A percentile compares a stretch with the other conserved stretches of the same genome.
phyloP scores from a whole-genome alignment of 2,797 vertebrate genomes.

The Siniperca scherzeri region DNA sequence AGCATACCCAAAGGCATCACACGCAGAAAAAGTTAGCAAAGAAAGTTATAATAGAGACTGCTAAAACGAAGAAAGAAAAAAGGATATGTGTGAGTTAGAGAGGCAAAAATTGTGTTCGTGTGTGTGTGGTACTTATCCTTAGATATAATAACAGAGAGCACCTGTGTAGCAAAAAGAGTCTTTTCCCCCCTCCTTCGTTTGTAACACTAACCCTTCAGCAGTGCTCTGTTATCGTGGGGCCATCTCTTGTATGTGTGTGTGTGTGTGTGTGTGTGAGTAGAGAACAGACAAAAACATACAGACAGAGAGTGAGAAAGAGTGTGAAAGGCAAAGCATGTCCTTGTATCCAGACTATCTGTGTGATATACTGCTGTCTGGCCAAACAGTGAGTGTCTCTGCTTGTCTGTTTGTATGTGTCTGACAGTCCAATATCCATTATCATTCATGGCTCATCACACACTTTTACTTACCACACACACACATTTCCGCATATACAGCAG shows the following conservation, averaged over 20 bases:
- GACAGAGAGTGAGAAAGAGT: background rate
- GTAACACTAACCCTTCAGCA: too few relatives aligned
- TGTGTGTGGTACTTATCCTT: background rate
- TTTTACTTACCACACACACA: conserved; percentile 28
- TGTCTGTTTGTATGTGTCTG: conserved; percentile 53
- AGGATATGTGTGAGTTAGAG: background rate
- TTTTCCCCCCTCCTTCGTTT: too few relatives aligned
- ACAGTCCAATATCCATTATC: conserved; percentile 61
- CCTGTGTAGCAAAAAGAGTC: too few relatives aligned
- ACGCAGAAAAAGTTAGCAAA: conserved; percentile 35
- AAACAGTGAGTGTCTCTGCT: conserved; percentile 20
- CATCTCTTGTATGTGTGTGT: background rate
- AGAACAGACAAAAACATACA: conserved; percentile 17
- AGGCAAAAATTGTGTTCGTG: background rate
- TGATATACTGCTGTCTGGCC: conserved; percentile 61
- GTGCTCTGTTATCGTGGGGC: too few relatives aligned
- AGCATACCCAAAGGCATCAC: conserved; percentile 28
- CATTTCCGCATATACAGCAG: conserved; percentile 10
- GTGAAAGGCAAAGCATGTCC: conserved; percentile 35
- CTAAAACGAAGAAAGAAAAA: conserved; percentile 9
- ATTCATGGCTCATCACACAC: conserved; percentile 64
- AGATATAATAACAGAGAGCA: too few relatives aligned
- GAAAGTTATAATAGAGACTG: conserved; percentile 48
- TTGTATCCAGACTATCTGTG: conserved; percentile 49
- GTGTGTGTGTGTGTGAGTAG: background rate